These are phyloP conservation scores for Lochmaea crataegi DNA, from an alignment of 2,888 invertebrate species.

Conservation along the genomic window DNA sequence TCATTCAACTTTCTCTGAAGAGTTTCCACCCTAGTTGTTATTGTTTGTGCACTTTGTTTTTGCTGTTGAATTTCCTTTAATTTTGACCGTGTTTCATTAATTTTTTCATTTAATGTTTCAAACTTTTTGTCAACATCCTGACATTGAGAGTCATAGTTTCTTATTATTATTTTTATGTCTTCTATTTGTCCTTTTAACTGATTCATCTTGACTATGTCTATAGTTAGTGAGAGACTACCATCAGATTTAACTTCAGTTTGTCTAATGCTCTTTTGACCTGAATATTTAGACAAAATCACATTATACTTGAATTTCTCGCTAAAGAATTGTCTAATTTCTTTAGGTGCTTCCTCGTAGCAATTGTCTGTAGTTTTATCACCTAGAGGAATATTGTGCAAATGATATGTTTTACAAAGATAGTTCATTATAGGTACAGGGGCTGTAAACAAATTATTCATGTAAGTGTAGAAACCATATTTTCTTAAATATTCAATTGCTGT, in stretches of 20 bases:
- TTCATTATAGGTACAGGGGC: conserved; percentile 78
- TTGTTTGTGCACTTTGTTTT: conserved; percentile 44
- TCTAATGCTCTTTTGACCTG: conserved; percentile 71
- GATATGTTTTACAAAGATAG: conserved; percentile 75
- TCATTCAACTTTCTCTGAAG: conserved; percentile 46
- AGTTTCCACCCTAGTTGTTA: conserved; percentile 48
- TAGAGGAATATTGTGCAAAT: conserved; percentile 77
- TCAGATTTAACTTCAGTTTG: conserved; percentile 69
- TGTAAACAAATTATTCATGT: conserved; percentile 74
- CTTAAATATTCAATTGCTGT: conserved; percentile 69
- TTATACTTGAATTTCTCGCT: conserved; percentile 69
- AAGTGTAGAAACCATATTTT: conserved; percentile 76
- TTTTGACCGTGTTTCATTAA: conserved; percentile 45
- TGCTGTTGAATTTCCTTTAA: conserved; percentile 49
- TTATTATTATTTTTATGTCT: conserved; percentile 48
- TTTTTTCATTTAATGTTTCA: conserved; percentile 50
- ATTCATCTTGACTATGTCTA: conserved; percentile 69
- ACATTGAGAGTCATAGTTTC: conserved; percentile 52
- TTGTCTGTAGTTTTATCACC: conserved; percentile 74
- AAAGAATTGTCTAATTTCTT: conserved; percentile 71
- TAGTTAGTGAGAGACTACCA: conserved; percentile 69
- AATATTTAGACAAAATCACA: conserved; percentile 74
- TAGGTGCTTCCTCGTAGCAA: conserved; percentile 71
- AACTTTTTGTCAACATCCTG: conserved; percentile 60
- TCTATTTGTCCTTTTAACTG: conserved; percentile 55